Conservation (phyloP, 2,888 invertebrate genomes). For the Pachliopta kotzebuea region DNA sequence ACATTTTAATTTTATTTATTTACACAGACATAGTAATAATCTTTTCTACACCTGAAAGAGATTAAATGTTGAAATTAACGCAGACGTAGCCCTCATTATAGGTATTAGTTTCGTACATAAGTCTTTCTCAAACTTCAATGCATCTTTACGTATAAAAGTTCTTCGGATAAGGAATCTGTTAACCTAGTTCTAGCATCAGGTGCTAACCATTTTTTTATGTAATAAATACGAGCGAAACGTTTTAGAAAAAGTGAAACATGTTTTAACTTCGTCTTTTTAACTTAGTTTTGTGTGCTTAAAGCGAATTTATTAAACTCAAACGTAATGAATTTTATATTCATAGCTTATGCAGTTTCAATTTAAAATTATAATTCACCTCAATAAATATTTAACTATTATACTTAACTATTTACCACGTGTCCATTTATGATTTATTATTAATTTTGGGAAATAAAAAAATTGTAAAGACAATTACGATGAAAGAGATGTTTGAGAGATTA, state of each 20-base stretch:
- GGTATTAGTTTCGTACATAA: too few species aligned
- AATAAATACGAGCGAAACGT: conserved; percentile 18
- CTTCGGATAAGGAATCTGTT: conserved; percentile 14
- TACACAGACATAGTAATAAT: too few species aligned
- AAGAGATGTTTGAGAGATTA: too few species aligned
- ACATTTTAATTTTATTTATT: too few species aligned
- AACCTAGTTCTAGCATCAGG: conserved; percentile 18
- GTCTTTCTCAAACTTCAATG: neutral
- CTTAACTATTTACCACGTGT: too few species aligned
- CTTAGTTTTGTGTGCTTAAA: conserved; percentile 17
- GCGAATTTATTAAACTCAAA: conserved; percentile 14
- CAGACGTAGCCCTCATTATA: too few species aligned
- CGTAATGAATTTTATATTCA: neutral
- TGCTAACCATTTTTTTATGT: conserved; percentile 11
- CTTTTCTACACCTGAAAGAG: too few species aligned
- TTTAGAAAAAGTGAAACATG: conserved; percentile 24
- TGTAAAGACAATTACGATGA: too few species aligned
- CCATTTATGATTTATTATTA: neutral
- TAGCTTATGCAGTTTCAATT: neutral
- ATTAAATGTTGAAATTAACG: too few species aligned
- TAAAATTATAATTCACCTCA: neutral
- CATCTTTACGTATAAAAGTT: conserved; percentile 10
- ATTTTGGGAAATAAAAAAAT: neutral
- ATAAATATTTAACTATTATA: neutral
- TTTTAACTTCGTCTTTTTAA: conserved; percentile 22